phyloP scores from a whole-genome alignment of 2,888 invertebrate genomes.

The Cerceris ruficornis region DNA sequence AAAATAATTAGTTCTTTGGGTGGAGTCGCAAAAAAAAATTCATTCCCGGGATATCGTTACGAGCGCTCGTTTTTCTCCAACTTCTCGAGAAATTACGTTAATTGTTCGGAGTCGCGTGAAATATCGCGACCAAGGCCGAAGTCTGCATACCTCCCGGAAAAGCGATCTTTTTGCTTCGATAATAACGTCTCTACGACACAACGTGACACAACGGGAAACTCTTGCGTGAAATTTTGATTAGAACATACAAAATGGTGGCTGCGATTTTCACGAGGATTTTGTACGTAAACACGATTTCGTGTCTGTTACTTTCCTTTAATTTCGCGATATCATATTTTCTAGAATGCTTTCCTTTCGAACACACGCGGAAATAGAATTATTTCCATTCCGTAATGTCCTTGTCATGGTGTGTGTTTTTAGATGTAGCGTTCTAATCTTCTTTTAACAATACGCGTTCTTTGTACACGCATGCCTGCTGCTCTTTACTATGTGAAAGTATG shows the following conservation, averaged over 20 bases:
- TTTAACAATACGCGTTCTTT: slow-evolving; percentile 65
- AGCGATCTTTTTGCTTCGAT: slow-evolving; percentile 52
- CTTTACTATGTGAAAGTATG: slow-evolving; percentile 59
- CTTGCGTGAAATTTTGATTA: slow-evolving; percentile 4
- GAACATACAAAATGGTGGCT: not conserved
- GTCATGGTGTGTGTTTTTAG: slow-evolving; percentile 65
- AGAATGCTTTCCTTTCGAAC: not conserved
- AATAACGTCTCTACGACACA: slow-evolving; percentile 47
- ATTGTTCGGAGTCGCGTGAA: slow-evolving; percentile 7
- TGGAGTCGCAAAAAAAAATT: no score
- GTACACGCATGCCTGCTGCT: slow-evolving; percentile 75
- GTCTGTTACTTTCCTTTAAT: slow-evolving; percentile 19
- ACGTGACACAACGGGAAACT: slow-evolving; percentile 21
- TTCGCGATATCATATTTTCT: not conserved
- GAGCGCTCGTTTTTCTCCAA: no score
- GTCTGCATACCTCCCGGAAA: slow-evolving; percentile 50
- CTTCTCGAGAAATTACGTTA: slow-evolving; percentile 3
- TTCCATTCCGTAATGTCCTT: slow-evolving; percentile 48
- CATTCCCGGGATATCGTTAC: no score
- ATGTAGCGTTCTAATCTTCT: slow-evolving; percentile 66
- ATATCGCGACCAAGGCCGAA: slow-evolving; percentile 21
- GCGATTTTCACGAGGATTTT: slow-evolving; percentile 22
- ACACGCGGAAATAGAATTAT: slow-evolving; percentile 6
- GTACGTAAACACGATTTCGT: not conserved
- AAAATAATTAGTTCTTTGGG: no score